Base-by-base conservation (phyloP, 2,888 invertebrate species). In the Stenchaetothrips biformis region DNA sequence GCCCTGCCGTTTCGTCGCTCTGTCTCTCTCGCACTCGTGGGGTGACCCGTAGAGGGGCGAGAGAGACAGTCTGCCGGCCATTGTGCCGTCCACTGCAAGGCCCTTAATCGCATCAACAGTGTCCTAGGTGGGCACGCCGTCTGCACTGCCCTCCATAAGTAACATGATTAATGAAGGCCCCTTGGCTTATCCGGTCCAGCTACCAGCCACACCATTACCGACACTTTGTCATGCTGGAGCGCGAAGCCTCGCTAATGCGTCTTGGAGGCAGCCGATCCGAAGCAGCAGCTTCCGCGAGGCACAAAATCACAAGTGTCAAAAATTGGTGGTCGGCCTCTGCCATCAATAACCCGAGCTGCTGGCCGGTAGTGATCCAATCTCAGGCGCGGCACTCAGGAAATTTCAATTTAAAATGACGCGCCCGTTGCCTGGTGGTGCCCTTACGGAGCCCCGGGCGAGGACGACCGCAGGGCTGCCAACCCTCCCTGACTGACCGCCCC, bases 91-190 rank as follows among this genome's bases (percentile, higher is more conserved):
- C 37, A 37, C 37, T 37, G 2, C 37, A 4, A 37, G 37, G 37
- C 4, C 67, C 67, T 74, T 74, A 74, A 74, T 74, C 67, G 67
- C 25, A 25, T 74, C 67, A 74, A 74, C 25, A 25, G 67, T 37
- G 37, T 37, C 37, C 37, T 37, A 37, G 37, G 37, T 37, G 37
- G 21, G 67, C 67, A 21, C 67, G 59, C 18, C 59, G n/a, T n/a
- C 37, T 59, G 59, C 18, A 16, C 59, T 16, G 16, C 59, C 59
- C 18, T 13, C 67, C 67, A 74, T 74, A 74, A 74, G 25, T 74
- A 74, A 74, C 67, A 74, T 74, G 67, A 74, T 74, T 74, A 74
- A 74, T 74, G 67, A 37, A n/a, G n/a, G n/a, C n/a, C n/a, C 16
- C 6, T 53, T 53, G 53, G 13, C 59, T 18, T 59, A 59, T 59